A percentile compares a stretch with the other conserved stretches of the same genome.
Conservation (phyloP, 2,113 vertebrate genomes). For the Tiliqua scincoides region DNA sequence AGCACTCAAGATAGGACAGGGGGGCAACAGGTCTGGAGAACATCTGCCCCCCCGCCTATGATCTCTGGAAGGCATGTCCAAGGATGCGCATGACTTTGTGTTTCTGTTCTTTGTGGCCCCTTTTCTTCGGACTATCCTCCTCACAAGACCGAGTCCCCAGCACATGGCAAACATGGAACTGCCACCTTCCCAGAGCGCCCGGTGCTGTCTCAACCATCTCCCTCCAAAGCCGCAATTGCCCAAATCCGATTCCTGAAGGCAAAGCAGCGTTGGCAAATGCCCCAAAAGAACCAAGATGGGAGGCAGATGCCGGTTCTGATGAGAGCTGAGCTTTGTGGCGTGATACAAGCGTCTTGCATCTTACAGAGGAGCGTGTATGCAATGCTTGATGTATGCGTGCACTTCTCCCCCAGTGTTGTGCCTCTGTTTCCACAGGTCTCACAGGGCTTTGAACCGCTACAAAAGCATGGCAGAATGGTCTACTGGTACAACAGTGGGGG, state of each 20-base stretch:
- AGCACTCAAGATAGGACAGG: constrained; percentile 1
- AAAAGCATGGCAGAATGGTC: not conserved
- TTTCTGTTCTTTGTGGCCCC: not conserved
- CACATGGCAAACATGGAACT: not conserved
- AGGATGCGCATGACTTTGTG: not conserved
- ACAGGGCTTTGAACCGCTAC: no score
- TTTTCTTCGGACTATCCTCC: not conserved
- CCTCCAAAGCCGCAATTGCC: not conserved
- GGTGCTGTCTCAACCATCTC: not conserved
- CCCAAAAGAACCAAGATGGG: not conserved
- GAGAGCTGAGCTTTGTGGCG: not conserved
- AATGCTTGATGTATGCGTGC: not conserved
- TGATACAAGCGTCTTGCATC: not conserved
- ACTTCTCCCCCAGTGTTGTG: not conserved
- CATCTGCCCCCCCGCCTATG: rapidly evolving
- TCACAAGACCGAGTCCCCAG: not conserved
- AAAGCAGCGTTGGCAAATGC: not conserved
- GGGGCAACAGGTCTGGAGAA: not conserved
- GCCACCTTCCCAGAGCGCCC: not conserved
- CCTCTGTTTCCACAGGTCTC: no score
- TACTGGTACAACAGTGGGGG: not conserved
- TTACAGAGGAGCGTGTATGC: no score
- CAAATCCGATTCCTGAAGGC: not conserved
- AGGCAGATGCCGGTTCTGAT: rapidly evolving
- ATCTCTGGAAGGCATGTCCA: not conserved